A percentile compares a stretch with the other conserved stretches of the same genome.
Conservation (phyloP, 1,140 invertebrate species). For the Drosophila auraria region DNA sequence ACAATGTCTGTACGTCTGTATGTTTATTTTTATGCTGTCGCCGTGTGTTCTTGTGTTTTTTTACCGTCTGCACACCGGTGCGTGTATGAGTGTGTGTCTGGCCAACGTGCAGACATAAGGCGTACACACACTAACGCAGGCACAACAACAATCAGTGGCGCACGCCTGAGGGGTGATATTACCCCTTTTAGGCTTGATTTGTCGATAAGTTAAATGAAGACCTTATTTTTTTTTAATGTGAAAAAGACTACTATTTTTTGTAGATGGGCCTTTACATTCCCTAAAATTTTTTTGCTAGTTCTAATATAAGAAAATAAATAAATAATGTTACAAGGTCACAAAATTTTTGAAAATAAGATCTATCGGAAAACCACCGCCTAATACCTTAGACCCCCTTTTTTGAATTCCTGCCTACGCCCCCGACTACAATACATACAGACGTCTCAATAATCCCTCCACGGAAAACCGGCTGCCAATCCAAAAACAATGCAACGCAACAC, state of each 20-base stretch:
- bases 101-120: conserved; percentile 74
- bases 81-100: conserved; percentile 59
- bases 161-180: neutral
- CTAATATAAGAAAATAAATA: neutral
- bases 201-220: neutral
- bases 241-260: too few relatives aligned
- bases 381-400: neutral
- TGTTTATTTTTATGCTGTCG: conserved; percentile 79
- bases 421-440: conserved; percentile 32
- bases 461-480: conserved; percentile 75
- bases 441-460: conserved; percentile 71
- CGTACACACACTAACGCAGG: conserved; percentile 29
- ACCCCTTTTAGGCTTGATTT: neutral
- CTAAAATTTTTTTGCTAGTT: too few relatives aligned
- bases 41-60: conserved; percentile 67
- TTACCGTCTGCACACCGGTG: conserved; percentile 50
- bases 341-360: neutral
- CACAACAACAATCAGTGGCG: conserved; percentile 39
- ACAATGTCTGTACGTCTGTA: conserved; percentile 38
- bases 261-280: too few relatives aligned
- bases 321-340: too few relatives aligned
- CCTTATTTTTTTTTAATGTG: too few relatives aligned
- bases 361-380: neutral
- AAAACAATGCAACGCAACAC: conserved; percentile 40
- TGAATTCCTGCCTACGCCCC: neutral